Base-by-base conservation (phyloP, 2,113 vertebrate species). In the Passerina amoena region DNA sequence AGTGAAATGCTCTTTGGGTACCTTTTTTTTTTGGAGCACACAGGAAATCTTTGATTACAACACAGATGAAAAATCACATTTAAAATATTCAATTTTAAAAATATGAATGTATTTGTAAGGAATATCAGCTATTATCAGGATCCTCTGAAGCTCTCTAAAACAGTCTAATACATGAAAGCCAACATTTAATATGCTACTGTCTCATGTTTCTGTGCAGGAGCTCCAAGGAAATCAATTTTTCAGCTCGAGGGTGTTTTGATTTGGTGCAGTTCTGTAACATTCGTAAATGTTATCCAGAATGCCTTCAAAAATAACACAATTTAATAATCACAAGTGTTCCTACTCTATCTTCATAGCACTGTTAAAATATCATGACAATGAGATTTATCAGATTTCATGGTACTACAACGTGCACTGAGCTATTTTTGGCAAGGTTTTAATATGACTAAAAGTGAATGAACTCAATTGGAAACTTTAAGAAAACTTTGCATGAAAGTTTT, bases 241-340 rank as follows among this genome's bases (percentile, higher is more conserved):
- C 84, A 94, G 66, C 91, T 94, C 2, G 4, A 96, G 88, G 86
- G 57, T 94, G 81, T 95, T 94, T 96, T 15, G 28, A 92, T 87
- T 97, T 89, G 64, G 56, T 3, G 17, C 66, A 87, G 60, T 90
- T 93, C 65, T 92, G 59, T 86, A 90, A 88, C 94, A 94, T 77
- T 88, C 9, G 1, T 91, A 95, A 93, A 82, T 85, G 82, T 91
- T 95, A 93, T 71, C 90, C 86, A 93, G 88, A 94, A 93, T 2
- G 22, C 66, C 57, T 95, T 91, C 72, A 83, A 96, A 97, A 97
- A 93, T 81, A 96, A 95, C 92, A 93, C 82, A 87, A 88, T 96
- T 96, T 95, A 92, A 95, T 95, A 97, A 96, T 90, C 91, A 95
- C 83, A 96, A 95, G 91, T 96, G 86, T 96, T 96, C 79, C 66